Evolutionary conservation across 2,888 invertebrate genomes (phyloP).

Genomic region (Atrina japonica): DNA sequence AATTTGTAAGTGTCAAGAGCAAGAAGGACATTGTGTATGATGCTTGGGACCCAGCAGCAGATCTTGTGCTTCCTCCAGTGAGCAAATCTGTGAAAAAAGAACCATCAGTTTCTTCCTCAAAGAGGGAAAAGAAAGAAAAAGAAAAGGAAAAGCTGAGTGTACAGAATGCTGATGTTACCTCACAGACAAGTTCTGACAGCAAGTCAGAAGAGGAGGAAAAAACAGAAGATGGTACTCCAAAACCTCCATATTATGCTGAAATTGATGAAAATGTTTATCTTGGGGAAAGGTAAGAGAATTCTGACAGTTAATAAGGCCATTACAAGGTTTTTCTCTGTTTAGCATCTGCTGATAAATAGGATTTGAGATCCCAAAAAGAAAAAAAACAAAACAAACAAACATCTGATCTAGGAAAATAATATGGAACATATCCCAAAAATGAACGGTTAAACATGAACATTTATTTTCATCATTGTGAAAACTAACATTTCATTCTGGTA

Average conservation of each 20-base stretch:
- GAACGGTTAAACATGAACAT: too few relatives aligned
- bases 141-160: conserved; percentile 28
- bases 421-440: too few relatives aligned
- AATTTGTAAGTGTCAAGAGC: conserved; percentile 11
- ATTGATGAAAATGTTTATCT: conserved; percentile 93
- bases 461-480: too few relatives aligned
- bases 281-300: conserved; percentile 85
- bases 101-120: neutral
- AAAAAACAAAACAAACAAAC: too few relatives aligned
- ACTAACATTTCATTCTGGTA: too few relatives aligned
- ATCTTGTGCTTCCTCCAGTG: conserved; percentile 26
- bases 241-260: conserved; percentile 89
- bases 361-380: too few relatives aligned
- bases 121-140: conserved; percentile 17
- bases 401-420: too few relatives aligned
- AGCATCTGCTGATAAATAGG: too few relatives aligned
- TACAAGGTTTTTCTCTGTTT: too few relatives aligned
- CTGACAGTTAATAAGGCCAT: too few relatives aligned
- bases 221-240: conserved; percentile 79
- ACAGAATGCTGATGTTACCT: conserved; percentile 24
- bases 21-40: conserved; percentile 29
- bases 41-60: conserved; percentile 44
- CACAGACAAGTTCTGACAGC: conserved; percentile 14
- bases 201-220: conserved; percentile 25
- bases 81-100: neutral